Conservation (phyloP, 2,888 invertebrate genomes). For the Habroteleia sp. region DNA sequence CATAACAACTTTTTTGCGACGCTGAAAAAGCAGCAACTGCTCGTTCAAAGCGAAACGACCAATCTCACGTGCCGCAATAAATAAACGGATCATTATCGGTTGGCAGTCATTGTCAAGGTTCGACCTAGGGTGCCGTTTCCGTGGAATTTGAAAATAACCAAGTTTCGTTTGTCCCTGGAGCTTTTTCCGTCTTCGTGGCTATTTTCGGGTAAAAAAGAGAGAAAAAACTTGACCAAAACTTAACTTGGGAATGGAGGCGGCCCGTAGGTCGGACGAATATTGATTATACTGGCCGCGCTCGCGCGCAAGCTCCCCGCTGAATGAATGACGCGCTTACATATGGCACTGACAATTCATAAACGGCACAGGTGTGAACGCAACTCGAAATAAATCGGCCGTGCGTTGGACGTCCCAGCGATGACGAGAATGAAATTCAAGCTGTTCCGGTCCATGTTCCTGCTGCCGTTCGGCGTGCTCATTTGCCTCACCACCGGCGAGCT, state of each 20-base stretch:
- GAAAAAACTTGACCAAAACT: slow-evolving; percentile 29
- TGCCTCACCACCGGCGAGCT: slow-evolving; percentile 72
- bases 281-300: slow-evolving; percentile 48
- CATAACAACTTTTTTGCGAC: no score
- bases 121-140: not conserved
- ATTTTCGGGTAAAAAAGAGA: not conserved
- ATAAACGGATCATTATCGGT: slow-evolving; percentile 5
- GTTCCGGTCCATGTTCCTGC: slow-evolving; percentile 67
- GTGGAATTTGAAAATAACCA: no score
- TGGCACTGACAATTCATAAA: slow-evolving; percentile 68
- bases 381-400: slow-evolving; percentile 66
- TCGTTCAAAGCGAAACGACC: not conserved
- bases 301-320: slow-evolving; percentile 75
- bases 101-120: slow-evolving; percentile 17
- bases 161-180: no score
- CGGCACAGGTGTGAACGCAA: slow-evolving; percentile 64
- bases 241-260: slow-evolving; percentile 34
- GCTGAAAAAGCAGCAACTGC: slow-evolving; percentile 3
- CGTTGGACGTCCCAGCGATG: slow-evolving; percentile 49
- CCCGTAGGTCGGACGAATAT: slow-evolving; percentile 46
- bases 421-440: slow-evolving; percentile 71
- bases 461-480: slow-evolving; percentile 69
- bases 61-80: slow-evolving; percentile 1
- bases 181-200: not conserved
- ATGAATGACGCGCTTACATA: slow-evolving; percentile 77